Base-by-base conservation (phyloP, 2,113 vertebrate species). In the Ochotona princeps region DNA sequence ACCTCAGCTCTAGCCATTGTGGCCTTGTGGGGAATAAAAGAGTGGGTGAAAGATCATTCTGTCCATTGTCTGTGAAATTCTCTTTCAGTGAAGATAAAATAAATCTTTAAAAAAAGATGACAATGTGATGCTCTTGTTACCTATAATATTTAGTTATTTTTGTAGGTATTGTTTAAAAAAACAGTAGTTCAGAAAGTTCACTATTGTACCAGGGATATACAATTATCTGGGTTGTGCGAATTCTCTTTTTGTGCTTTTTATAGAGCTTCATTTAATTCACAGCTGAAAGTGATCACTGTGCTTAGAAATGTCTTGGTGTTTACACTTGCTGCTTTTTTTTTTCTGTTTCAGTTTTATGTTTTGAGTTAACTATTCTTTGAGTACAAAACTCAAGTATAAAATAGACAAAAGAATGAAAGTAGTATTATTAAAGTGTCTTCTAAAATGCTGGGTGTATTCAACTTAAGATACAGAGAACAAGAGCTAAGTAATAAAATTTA, bases 231-330 rank as follows among this genome's bases (percentile, higher is more conserved):
- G 70, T 90, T 78, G 66, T 38, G 47, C 73, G 49, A 87, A 32
- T 92, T 94, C 91, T 89, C 14, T 90, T 93, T 93, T 87, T 89
- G 51, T 93, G 54, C 57, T 82, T 94, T 60, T 86, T 25, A 51
- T 75, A 54, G 79, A 92, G 25, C 32, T 86, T 92, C 25, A 74
- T 92, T 95, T 74, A 95, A 69, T 89, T 96, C 60, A 35, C 8
- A 83, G 65, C 65, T 66, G 12, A 60, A 91, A 90, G 21, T 70
- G 67, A 84, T 80, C 83, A 35, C 91, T 90, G 60, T 90, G 87
- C 81, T 80, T 85, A 93, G 67, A 80, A 76, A 49, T 93, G 82
- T 72, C 76, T 92, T 49, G 26, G 12, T n/a, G 47, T 89, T 91
- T 73, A 72, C 57, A 89, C 14, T 82, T 69, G 38, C 69, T 86